Evolutionary conservation across 1,140 invertebrate species (phyloP).

Genomic region (Uloborus diversus): DNA sequence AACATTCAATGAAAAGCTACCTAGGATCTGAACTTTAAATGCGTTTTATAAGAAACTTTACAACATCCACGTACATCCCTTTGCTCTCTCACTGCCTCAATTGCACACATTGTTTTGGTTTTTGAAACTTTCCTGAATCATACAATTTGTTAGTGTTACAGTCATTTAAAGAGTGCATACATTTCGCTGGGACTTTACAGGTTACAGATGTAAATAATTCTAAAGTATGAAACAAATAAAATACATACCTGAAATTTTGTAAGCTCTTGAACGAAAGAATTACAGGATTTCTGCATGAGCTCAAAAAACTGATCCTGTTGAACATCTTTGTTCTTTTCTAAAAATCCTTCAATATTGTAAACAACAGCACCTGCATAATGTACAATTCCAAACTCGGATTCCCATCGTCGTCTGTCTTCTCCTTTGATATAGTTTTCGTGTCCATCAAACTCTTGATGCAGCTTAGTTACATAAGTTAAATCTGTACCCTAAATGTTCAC

Average conservation of each 20-base stretch:
- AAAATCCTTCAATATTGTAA: slow-evolving; percentile 91
- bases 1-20: too few relatives aligned
- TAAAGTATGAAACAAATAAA: too few relatives aligned
- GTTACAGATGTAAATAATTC: too few relatives aligned
- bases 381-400: slow-evolving; percentile 87
- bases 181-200: too few relatives aligned
- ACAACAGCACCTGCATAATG: slow-evolving; percentile 96
- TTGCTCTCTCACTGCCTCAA: too few relatives aligned
- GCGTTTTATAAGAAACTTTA: too few relatives aligned
- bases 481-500: slow-evolving; percentile 77
- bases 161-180: too few relatives aligned
- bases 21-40: too few relatives aligned
- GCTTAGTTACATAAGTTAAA: slow-evolving; percentile 86
- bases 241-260: slow-evolving; percentile 76
- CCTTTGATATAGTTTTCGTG: slow-evolving; percentile 90
- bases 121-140: too few relatives aligned
- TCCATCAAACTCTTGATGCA: slow-evolving; percentile 87
- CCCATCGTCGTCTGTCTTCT: slow-evolving; percentile 85
- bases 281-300: slow-evolving; percentile 84
- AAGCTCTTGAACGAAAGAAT: slow-evolving; percentile 88
- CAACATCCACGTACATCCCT: too few relatives aligned
- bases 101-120: too few relatives aligned
- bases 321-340: slow-evolving; percentile 96
- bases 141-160: too few relatives aligned
- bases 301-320: slow-evolving; percentile 96